Evolutionary conservation across 2,113 vertebrate genomes (phyloP).

Genomic region (Parus major): DNA sequence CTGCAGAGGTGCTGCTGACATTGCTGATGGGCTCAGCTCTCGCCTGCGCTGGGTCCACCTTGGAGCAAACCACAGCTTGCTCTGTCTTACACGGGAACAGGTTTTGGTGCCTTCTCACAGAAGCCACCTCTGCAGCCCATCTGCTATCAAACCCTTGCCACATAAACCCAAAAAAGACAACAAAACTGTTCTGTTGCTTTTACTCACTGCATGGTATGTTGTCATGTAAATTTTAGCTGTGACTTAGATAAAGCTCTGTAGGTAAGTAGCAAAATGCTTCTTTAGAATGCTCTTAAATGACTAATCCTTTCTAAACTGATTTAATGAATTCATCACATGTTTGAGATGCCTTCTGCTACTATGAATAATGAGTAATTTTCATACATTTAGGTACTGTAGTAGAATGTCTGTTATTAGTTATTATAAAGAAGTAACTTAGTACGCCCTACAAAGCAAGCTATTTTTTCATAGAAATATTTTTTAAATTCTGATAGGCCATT

Average conservation of each 20-base stretch:
- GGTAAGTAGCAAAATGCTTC: not conserved
- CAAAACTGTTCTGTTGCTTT: not conserved
- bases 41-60: rapidly evolving
- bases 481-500: not conserved
- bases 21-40: rapidly evolving
- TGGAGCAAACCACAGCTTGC: not conserved
- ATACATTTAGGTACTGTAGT: not conserved
- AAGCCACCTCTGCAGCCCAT: not conserved
- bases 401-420: not conserved
- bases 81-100: not conserved
- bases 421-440: not conserved
- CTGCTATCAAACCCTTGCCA: not conserved
- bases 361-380: not conserved
- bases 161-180: not conserved
- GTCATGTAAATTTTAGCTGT: not conserved
- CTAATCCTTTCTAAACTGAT: not conserved
- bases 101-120: not conserved
- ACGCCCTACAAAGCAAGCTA: not conserved
- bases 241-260: not conserved
- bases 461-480: not conserved
- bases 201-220: not conserved
- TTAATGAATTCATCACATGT: not conserved
- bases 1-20: not conserved
- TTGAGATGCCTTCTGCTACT: not conserved
- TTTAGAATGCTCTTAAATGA: constrained; percentile 18